Conservation (phyloP, 1,140 invertebrate genomes). For the Matsumurasca onukii region DNA sequence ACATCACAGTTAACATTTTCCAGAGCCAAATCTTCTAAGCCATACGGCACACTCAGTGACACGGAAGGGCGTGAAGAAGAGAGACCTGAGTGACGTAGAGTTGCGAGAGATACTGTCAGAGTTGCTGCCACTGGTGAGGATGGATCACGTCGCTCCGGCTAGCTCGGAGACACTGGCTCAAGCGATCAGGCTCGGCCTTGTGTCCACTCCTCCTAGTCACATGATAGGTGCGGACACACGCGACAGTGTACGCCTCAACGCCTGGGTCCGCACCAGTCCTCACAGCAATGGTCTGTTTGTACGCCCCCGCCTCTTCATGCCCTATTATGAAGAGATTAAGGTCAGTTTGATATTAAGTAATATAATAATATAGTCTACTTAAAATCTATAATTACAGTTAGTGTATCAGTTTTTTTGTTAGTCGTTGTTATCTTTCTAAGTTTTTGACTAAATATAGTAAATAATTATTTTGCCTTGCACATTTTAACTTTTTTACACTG, state of each 20-base stretch:
- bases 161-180: constrained; percentile 78
- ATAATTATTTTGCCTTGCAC: no score
- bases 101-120: constrained; percentile 83
- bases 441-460: no score
- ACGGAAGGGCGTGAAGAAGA: constrained; percentile 80
- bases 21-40: constrained; percentile 88
- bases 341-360: constrained; percentile 55
- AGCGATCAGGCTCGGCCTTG: constrained; percentile 78
- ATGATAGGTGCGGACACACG: constrained; percentile 64
- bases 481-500: no score
- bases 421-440: no score
- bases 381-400: no score
- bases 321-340: constrained; percentile 93
- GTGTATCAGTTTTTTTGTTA: no score
- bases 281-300: constrained; percentile 78
- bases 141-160: constrained; percentile 86
- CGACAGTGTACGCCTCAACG: constrained; percentile 60
- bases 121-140: constrained; percentile 73
- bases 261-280: constrained; percentile 74
- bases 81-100: constrained; percentile 84
- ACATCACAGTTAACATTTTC: no score
- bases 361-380: no score
- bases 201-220: constrained; percentile 81
- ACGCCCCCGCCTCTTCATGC: constrained; percentile 85
- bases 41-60: constrained; percentile 90